Evolutionary conservation across 2,113 vertebrate genomes (phyloP).

Genomic region (Sclerurus mexicanus): DNA sequence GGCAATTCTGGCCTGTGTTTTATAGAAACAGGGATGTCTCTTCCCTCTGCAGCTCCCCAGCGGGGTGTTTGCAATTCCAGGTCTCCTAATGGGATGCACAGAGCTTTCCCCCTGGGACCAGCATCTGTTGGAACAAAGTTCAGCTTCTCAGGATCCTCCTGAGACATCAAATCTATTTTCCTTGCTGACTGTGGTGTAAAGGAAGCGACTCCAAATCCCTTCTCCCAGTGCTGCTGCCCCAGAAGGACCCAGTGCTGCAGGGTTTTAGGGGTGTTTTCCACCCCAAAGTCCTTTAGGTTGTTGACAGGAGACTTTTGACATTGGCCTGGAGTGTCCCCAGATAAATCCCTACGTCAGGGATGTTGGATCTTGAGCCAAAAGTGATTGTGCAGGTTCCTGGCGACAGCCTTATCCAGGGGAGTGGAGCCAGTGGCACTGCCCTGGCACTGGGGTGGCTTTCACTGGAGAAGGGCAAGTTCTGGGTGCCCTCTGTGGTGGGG

Average conservation of each 20-base stretch:
- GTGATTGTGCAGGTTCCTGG: not conserved
- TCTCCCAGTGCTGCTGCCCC: rapidly evolving
- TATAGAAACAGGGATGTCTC: rapidly evolving
- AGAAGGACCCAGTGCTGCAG: rapidly evolving
- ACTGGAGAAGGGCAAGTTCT: rapidly evolving
- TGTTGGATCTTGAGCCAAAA: not conserved
- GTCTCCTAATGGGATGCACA: rapidly evolving
- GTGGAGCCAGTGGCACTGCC: rapidly evolving
- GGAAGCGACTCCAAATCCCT: rapidly evolving
- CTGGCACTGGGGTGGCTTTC: not conserved
- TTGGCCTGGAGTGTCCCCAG: not conserved
- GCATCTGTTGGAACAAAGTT: not conserved
- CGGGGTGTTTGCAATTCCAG: rapidly evolving
- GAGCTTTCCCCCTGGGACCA: not conserved
- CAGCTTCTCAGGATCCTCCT: not conserved
- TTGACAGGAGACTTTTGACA: not conserved
- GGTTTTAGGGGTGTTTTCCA: not conserved
- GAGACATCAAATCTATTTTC: not conserved
- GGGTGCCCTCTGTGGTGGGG: rapidly evolving
- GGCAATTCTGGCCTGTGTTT: rapidly evolving
- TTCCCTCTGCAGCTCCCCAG: rapidly evolving
- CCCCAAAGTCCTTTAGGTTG: not conserved
- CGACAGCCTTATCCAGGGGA: not conserved
- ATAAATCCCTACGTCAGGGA: not conserved
- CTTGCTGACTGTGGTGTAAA: rapidly evolving